phyloP scores from a whole-genome alignment of 2,113 vertebrate genomes.

The Charina bottae region DNA sequence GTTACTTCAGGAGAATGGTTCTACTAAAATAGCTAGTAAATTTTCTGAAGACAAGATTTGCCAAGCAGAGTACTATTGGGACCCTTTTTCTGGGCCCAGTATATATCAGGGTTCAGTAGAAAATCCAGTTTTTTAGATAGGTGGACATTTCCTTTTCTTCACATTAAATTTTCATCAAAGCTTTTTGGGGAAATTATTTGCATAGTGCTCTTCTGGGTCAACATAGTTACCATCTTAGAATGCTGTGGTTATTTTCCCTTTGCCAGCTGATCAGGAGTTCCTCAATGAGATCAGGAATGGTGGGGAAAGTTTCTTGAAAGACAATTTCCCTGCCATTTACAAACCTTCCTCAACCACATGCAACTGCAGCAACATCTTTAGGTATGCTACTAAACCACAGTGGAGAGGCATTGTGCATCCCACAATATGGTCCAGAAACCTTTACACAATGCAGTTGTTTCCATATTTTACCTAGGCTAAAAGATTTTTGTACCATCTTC shows the following conservation, averaged over 20 bases:
- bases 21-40: too few species aligned
- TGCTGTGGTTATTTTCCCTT: background rate
- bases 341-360: background rate
- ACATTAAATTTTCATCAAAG: background rate
- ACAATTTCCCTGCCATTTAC: background rate
- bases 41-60: background rate
- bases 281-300: background rate
- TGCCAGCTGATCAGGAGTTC: background rate
- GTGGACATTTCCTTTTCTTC: background rate
- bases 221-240: background rate
- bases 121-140: background rate
- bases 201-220: background rate
- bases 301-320: background rate
- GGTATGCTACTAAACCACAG: background rate
- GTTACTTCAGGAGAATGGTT: background rate
- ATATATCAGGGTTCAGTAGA: background rate
- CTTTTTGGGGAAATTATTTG: background rate
- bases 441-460: background rate
- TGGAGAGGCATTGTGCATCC: background rate
- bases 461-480: background rate
- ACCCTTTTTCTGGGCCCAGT: background rate
- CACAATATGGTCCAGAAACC: background rate
- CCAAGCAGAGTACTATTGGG: background rate
- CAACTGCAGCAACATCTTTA: background rate
- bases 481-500: background rate